Evolutionary conservation across 2,797 vertebrate species (phyloP), one percentile per base, ranked within the genome.

Genomic region (Sebastes umbrosus): DNA sequence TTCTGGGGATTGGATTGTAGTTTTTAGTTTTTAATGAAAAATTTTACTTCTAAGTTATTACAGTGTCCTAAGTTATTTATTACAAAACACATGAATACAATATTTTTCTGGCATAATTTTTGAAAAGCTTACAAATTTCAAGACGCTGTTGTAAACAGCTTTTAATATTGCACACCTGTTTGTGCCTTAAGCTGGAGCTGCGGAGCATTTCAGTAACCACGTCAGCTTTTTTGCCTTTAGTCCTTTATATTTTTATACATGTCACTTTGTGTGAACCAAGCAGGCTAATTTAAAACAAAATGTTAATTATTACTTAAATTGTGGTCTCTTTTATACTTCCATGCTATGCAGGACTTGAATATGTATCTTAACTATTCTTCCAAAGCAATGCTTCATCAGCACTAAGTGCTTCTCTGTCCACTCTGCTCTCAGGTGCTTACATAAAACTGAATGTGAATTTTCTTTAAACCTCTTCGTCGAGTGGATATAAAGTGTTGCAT

Each of bases 371-470:
- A 5, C 24, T 75, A 0, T 25, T 75, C 39, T 55, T 75, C 55
- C 34, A 79, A 74, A 87, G 67, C 12, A 63, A 9, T 78, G 25
- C 18, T 31, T 69, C 58, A 46, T 69, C 31, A 59, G 54, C 22
- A 57, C 54, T 12, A 18, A 10, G 14, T 67, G 29, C 69, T 80
- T 27, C 52, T 86, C 70, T 34, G 59, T 80, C 73, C 77, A 59
- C 77, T 77, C 22, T 73, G 20, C 75, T 72, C 75, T 82, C 72
- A 77, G 72, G 77, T 85, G 63, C 60, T 76, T 24, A 52, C 18
- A 50, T 22, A 16, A 73, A 58, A 55, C 34, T 67, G 16, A 79
- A 73, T 22, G 13, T 65, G 46, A 64, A 55, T 58, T 68, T 58
- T 39, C 65, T 71, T 69, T 25, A 22, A 79, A 43, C 4, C 11